phyloP scores from a whole-genome alignment of 2,888 invertebrate species.

The Sisyra nigra region DNA sequence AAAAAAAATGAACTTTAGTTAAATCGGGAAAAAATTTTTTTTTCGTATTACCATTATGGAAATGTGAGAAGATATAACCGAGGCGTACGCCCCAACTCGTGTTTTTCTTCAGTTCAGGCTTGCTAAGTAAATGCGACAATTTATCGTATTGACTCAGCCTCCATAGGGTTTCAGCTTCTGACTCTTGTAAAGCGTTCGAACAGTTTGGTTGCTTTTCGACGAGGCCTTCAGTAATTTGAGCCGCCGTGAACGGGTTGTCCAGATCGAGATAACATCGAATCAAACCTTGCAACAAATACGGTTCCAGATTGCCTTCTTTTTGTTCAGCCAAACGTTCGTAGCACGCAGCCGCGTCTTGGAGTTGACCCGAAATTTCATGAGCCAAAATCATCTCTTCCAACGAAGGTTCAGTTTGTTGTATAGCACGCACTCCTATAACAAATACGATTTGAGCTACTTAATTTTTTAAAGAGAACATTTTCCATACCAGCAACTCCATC shows the following conservation, averaged over 20 bases:
- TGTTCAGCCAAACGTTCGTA: conserved; percentile 64
- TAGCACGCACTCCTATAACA: conserved; percentile 43
- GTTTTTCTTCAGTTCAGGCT: conserved; percentile 28
- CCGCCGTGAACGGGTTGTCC: conserved; percentile 75
- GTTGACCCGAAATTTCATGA: conserved; percentile 67
- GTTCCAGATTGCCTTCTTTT: conserved; percentile 23
- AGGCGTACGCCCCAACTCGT: conserved; percentile 60
- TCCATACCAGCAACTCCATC: conserved; percentile 79
- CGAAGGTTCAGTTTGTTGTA: conserved; percentile 59
- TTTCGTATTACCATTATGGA: conserved; percentile 23
- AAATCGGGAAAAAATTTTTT: background rate
- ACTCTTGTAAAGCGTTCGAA: conserved; percentile 43
- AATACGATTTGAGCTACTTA: background rate
- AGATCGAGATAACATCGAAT: conserved; percentile 73
- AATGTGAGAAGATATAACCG: conserved; percentile 49
- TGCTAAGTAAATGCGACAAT: conserved; percentile 43
- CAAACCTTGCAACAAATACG: conserved; percentile 46
- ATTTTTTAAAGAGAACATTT: background rate
- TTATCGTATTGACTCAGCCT: conserved; percentile 70
- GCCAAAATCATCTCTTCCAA: conserved; percentile 69
- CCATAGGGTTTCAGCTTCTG: conserved; percentile 75
- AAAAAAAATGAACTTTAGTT: conserved; percentile 17
- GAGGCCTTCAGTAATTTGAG: conserved; percentile 55
- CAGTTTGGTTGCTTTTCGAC: conserved; percentile 40
- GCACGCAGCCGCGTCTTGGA: conserved; percentile 74